Base-by-base conservation (phyloP, 2,888 invertebrate genomes). In the Xanthia icteritia region DNA sequence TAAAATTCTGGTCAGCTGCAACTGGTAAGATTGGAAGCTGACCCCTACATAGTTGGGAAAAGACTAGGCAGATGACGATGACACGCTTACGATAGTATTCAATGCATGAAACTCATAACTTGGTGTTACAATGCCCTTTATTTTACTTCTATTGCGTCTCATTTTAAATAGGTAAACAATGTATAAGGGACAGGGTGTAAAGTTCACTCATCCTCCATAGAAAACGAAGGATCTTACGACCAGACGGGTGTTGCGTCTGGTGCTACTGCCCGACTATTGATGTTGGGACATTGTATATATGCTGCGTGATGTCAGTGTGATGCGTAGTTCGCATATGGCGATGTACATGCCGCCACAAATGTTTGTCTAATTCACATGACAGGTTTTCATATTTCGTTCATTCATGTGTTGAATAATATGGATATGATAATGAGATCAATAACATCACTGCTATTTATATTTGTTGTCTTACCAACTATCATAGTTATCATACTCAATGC, bases 331-430 rank as follows among this genome's bases (percentile, higher is more conserved):
- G 56, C 13, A 13, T n/a, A 0, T n/a, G 56, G 56, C 1, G 5
- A 56, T 13, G 13, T 56, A 56, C n/a, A 56, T 56, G n/a, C n/a
- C n/a, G n/a, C n/a, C 5, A 56, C n/a, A 56, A 39, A 3, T 9
- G 4, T 39, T 60, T 76, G 13, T 60, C 36, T 36, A 6, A 17
- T 31, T 72, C 39, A 17, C 36, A 42, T n/a, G 5, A 9, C 13
- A 20, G 13, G 17, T 51, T 76, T 39, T 17, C 13, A n/a, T 31
- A 17, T n/a, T n/a, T n/a, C 2, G 15, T 48, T 31, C 2, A 61
- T 31, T 65, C 5, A 39, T 58, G 23, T 79, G 6, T 56, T n/a
- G 27, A 31, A 71, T 31, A 39, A 27, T 48, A 73, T 54, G 9
- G 23, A 13, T 71, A 54, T 51, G 23, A 45, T 42, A 42, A 36